Base-by-base conservation (phyloP, 2,888 invertebrate genomes). In the Prosopocoilus inquinatus region DNA sequence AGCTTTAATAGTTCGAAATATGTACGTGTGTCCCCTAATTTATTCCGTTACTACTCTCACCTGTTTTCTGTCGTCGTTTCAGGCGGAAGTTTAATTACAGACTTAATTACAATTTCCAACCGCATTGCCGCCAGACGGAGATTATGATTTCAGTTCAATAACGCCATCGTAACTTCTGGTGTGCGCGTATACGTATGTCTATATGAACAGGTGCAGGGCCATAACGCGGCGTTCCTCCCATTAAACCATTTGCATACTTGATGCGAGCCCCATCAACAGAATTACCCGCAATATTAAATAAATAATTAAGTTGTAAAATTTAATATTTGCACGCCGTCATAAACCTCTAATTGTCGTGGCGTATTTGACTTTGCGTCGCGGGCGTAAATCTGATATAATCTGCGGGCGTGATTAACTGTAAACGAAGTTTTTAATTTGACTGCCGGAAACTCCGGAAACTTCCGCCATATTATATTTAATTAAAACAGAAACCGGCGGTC, bases 1-100 rank as follows among this genome's bases (percentile, higher is more conserved):
- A 7, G 20, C 20, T 28, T 28, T 28, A 28, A 28, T 28, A 28
- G 20, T 28, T 28, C 20, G 5, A 28, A 28, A 28, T 28, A 28
- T 3, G 20, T 28, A 28, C 20, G 20, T 28, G 20, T 28, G 20
- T 28, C 20, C 20, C 20, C 20, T 28, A 28, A 28, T 28, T 28
- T 28, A 28, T 28, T 28, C 20, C 20, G 20, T 38, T 38, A 38
- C 13, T 4, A 38, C 12, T 64, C 62, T 59, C 66, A 64, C 65
- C 67, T 67, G 63, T 60, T 63, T 63, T 28, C 46, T 64, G 60
- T 58, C 66, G 62, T 66, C 67, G 59, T 62, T 64, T 63, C 60
- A 60, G 62, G 66, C 68, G 68, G 68, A 70, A 70, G 67, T 69
- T 70, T 70, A 69, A 70, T 70, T 70, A 70, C 64, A 49, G 63